phyloP scores from a whole-genome alignment of 2,888 invertebrate species.

The Actias luna region DNA sequence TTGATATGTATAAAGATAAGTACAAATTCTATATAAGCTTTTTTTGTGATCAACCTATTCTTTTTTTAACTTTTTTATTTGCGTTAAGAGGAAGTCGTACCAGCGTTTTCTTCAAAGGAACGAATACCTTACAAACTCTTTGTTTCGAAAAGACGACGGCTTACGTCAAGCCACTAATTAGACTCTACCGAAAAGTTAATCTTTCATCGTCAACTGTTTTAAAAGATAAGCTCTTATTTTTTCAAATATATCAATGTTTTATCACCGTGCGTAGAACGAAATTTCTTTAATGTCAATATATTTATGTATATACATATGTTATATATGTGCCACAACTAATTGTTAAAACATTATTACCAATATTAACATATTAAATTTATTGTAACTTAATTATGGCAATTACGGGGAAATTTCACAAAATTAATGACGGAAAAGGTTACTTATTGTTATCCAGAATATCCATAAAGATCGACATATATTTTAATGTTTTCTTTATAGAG shows the following conservation, averaged over 20 bases:
- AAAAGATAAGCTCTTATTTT: not conserved
- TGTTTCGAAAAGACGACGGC: constrained; percentile 1
- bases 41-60: not conserved
- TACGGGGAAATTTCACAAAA: not conserved
- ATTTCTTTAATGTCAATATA: not conserved
- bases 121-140: constrained; percentile 3
- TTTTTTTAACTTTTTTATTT: not conserved
- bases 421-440: not conserved
- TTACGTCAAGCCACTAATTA: constrained; percentile 2
- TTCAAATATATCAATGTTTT: not conserved
- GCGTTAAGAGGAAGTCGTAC: not conserved
- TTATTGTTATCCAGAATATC: no score
- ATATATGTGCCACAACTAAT: not conserved
- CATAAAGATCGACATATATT: no score
- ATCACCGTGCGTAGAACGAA: not conserved
- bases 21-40: not conserved
- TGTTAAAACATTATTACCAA: no score
- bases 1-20: not conserved
- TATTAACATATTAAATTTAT: not conserved
- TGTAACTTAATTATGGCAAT: not conserved
- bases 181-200: not conserved
- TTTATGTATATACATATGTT: not conserved
- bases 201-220: constrained; percentile 1
- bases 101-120: constrained; percentile 5
- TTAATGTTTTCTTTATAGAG: not conserved